These are phyloP conservation scores for Formica exsecta DNA, from an alignment of 1,140 invertebrate genomes.

Conservation along the genomic window DNA sequence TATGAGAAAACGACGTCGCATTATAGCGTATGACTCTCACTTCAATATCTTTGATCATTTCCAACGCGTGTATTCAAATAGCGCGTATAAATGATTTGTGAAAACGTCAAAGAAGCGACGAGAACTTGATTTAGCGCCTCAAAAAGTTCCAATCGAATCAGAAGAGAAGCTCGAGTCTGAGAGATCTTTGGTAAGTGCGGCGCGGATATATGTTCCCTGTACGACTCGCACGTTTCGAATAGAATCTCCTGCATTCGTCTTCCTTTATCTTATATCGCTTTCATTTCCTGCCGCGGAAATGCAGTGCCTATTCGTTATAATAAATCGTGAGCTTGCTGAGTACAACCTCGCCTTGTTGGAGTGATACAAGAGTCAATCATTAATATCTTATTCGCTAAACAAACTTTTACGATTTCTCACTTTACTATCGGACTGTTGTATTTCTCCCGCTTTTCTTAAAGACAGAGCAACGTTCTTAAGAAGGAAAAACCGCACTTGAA, in stretches of 20 bases:
- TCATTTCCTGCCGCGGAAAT: slow-evolving; percentile 51
- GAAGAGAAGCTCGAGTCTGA: slow-evolving; percentile 27
- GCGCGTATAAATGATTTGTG: slow-evolving; percentile 15
- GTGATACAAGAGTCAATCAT: background rate
- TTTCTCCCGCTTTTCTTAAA: background rate
- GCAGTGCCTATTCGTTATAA: slow-evolving; percentile 4
- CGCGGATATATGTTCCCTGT: slow-evolving; percentile 28
- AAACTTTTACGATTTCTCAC: background rate
- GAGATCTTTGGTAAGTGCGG: slow-evolving; percentile 30
- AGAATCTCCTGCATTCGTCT: slow-evolving; percentile 12
- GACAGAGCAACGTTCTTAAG: background rate
- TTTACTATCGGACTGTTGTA: background rate
- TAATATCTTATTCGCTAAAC: background rate
- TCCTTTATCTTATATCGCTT: slow-evolving; percentile 15
- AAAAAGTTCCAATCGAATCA: slow-evolving; percentile 11
- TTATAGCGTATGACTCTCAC: background rate
- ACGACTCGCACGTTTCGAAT: slow-evolving; percentile 26
- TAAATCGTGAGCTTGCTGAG: slow-evolving; percentile 21
- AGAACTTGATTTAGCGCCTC: slow-evolving; percentile 50
- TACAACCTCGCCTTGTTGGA: background rate
- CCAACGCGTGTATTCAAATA: slow-evolving; percentile 34
- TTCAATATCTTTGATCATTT: slow-evolving; percentile 22
- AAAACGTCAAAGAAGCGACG: slow-evolving; percentile 23
- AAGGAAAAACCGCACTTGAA: background rate
- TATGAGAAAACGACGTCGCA: background rate